Conservation (phyloP, 2,797 vertebrate genomes). For the Heteromormyrus szaboi region DNA sequence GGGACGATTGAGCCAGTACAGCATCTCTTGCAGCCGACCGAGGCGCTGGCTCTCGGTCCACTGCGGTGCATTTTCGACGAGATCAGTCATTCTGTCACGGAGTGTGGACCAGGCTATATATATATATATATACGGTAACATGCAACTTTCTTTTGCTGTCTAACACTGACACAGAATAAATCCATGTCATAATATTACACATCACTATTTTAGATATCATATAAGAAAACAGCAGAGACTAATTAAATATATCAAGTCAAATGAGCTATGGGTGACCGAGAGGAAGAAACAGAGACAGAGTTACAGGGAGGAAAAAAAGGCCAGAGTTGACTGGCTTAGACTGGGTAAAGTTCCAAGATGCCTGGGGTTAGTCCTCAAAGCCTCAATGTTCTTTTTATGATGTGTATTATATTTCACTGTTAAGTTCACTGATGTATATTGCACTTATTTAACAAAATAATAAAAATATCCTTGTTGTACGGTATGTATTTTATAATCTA, state of each 20-base stretch:
- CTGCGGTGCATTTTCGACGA: too few relatives aligned
- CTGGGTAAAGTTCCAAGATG: not conserved
- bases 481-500: not conserved
- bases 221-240: not conserved
- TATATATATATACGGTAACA: too few relatives aligned
- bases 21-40: too few relatives aligned
- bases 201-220: not conserved
- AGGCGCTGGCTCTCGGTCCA: too few relatives aligned
- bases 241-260: not conserved
- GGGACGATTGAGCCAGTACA: too few relatives aligned
- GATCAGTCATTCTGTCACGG: too few relatives aligned
- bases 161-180: not conserved
- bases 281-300: too few relatives aligned
- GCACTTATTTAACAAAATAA: not conserved
- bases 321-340: not conserved
- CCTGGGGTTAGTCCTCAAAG: not conserved
- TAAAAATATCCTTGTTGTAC: not conserved
- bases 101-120: too few relatives aligned
- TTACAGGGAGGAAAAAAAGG: too few relatives aligned
- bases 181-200: not conserved
- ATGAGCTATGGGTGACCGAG: not conserved
- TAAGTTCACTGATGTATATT: not conserved
- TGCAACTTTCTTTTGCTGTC: not conserved
- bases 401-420: not conserved
- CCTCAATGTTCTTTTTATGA: not conserved